Evolutionary conservation across 2,888 invertebrate species (phyloP).

Genomic region (Cheilosia urbana): DNA sequence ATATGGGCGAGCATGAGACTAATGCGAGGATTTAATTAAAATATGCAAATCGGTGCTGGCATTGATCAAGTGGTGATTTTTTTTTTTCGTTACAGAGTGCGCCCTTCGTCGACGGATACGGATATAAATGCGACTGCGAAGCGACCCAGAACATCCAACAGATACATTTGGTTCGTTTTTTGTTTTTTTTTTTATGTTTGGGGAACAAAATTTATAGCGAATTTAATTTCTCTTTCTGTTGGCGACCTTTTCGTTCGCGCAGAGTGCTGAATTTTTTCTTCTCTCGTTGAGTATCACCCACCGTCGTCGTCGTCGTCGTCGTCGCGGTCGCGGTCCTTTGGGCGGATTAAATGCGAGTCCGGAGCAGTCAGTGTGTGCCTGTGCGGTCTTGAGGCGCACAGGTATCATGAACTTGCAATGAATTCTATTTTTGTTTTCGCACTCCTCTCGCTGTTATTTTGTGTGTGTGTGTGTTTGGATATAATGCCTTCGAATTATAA

Average conservation of each 20-base stretch:
- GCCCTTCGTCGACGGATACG: conserved; percentile 27
- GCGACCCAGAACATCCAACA: conserved; percentile 36
- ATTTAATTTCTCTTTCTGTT: conserved; percentile 82
- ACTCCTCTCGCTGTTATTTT: not conserved
- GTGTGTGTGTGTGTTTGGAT: conserved; percentile 26
- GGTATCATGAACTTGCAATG: conserved; percentile 55
- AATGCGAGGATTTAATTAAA: conserved; percentile 83
- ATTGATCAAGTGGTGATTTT: conserved; percentile 83
- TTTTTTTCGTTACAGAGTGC: conserved; percentile 48
- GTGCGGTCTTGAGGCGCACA: conserved; percentile 64
- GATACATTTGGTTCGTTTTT: conserved; percentile 19
- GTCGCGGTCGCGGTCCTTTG: conserved; percentile 1
- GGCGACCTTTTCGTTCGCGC: conserved; percentile 71
- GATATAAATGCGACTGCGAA: no score
- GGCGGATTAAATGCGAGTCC: conserved; percentile 18
- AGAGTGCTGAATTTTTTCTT: conserved; percentile 10
- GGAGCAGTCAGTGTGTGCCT: conserved; percentile 27
- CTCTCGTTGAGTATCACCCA: not conserved
- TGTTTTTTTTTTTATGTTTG: conserved; percentile 1
- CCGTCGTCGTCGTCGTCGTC: not conserved
- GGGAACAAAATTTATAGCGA: conserved; percentile 81
- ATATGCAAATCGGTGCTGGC: conserved; percentile 83
- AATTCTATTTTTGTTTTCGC: conserved; percentile 39
- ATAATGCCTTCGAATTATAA: conserved; percentile 67
- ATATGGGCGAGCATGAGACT: conserved; percentile 76